Conservation (phyloP, 2,113 vertebrate species). For the Canis aureus region DNA sequence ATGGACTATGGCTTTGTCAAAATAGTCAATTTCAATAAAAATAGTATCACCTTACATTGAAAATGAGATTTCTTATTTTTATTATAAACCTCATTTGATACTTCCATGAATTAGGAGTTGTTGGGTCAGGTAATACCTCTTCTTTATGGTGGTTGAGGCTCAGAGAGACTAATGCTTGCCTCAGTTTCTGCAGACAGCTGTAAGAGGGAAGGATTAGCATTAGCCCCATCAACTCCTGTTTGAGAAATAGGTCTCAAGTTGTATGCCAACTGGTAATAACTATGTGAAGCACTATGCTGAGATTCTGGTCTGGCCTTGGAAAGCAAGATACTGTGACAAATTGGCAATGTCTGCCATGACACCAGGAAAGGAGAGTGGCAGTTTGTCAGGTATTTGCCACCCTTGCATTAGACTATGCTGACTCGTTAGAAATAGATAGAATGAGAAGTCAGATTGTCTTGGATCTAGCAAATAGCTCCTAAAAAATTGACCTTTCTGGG, state of each 20-base stretch:
- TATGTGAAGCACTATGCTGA: neutral
- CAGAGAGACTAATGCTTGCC: neutral
- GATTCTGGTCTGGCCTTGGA: neutral
- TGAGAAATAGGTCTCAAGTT: neutral
- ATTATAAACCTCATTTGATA: neutral
- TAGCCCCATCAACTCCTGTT: neutral
- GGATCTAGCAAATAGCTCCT: neutral
- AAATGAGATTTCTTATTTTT: neutral
- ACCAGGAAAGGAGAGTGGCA: neutral
- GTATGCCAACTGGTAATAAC: neutral
- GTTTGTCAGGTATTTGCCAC: neutral
- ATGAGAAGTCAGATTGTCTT: neutral
- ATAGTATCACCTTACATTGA: neutral
- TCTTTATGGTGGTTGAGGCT: neutral
- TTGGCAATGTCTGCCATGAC: neutral
- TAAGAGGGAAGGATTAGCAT: neutral
- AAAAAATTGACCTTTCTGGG: neutral
- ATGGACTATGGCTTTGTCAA: neutral
- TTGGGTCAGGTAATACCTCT: neutral
- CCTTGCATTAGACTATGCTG: neutral
- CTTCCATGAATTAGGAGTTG: neutral
- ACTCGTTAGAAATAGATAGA: neutral
- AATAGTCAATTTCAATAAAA: neutral
- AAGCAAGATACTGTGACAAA: neutral
- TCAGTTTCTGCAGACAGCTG: neutral